Percentiles rank a stretch among this genome's conserved stretches.
Conservation (phyloP, 1,140 invertebrate genomes). For the Hetaerina americana region DNA sequence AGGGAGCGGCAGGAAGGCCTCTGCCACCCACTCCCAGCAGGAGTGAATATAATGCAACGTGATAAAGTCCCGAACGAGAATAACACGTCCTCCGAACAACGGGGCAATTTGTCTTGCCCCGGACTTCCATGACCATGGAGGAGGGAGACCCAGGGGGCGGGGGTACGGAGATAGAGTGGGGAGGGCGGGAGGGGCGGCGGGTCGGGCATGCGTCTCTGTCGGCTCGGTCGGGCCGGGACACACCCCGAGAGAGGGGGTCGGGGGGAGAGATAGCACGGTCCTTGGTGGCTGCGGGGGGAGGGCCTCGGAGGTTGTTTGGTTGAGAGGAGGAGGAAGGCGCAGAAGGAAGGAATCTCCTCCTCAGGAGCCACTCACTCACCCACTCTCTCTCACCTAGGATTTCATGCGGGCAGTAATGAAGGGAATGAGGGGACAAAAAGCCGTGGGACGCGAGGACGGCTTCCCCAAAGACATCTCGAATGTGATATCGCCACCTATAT, state of each 20-base stretch:
- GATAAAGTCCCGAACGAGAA: background rate
- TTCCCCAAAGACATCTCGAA: no score
- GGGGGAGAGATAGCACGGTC: background rate
- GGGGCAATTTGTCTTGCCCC: background rate
- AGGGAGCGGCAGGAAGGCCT: no score
- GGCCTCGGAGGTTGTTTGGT: background rate
- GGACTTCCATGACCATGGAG: background rate
- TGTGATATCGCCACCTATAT: background rate
- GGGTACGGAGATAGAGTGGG: no score
- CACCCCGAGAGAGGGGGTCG: background rate
- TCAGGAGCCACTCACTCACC: no score
- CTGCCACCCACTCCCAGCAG: background rate
- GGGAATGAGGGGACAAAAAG: background rate
- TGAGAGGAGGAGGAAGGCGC: background rate
- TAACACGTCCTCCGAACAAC: background rate
- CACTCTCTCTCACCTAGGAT: no score
- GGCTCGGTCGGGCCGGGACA: background rate
- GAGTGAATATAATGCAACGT: background rate
- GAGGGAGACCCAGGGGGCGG: background rate
- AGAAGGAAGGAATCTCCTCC: no score
- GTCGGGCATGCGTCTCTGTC: background rate
- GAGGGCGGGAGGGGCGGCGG: background rate
- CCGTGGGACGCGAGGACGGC: no score
- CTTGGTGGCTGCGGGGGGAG: background rate
- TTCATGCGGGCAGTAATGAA: background rate